These are phyloP conservation scores for Ormyrus thymus DNA, from an alignment of 2,888 invertebrate genomes.

Conservation along the genomic window DNA sequence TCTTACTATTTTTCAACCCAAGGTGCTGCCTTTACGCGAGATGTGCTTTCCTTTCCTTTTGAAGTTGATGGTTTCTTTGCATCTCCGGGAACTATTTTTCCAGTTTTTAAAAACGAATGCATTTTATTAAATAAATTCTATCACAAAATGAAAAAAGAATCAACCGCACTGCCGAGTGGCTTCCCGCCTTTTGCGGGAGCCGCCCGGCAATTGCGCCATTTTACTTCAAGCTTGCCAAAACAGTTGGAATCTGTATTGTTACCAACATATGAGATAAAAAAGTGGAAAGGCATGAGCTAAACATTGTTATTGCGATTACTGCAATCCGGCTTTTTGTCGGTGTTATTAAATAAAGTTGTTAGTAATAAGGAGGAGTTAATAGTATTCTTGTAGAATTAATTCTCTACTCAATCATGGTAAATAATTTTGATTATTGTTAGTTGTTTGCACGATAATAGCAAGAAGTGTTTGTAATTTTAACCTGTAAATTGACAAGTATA, in stretches of 20 bases:
- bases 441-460: neutral
- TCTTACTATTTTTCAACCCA: constrained; percentile 93
- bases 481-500: constrained; percentile 34
- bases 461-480: constrained; percentile 13
- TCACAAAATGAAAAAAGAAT: neutral
- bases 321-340: constrained; percentile 35
- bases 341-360: constrained; percentile 7
- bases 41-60: constrained; percentile 59
- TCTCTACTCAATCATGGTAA: constrained; percentile 41
- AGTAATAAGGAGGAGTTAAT: neutral
- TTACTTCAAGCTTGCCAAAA: constrained; percentile 10
- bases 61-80: constrained; percentile 66
- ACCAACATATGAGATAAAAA: too few species aligned
- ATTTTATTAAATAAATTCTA: constrained; percentile 73
- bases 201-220: too few species aligned
- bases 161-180: neutral
- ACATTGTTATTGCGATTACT: neutral
- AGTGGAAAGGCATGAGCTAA: neutral
- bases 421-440: neutral
- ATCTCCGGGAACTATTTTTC: constrained; percentile 80
- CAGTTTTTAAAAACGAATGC: constrained; percentile 90
- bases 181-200: constrained; percentile 35
- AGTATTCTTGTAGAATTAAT: neutral
- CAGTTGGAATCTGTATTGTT: neutral
- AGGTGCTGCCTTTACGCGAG: constrained; percentile 73